Evolutionary conservation across 1,140 invertebrate species (phyloP).

Genomic region (Metopolophium dirhodum): DNA sequence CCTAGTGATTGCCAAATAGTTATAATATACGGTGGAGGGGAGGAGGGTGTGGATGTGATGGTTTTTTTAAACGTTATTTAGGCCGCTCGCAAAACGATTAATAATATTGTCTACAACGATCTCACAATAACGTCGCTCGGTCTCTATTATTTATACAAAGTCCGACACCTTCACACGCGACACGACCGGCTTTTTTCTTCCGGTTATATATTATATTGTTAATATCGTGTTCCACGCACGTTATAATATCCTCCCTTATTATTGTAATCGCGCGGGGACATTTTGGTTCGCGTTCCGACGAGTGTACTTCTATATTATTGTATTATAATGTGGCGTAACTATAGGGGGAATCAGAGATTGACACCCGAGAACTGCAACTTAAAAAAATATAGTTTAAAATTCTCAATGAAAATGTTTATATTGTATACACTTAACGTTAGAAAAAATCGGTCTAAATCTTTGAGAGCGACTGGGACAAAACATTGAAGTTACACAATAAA

Average conservation of each 20-base stretch:
- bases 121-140: not conserved
- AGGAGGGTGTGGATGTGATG: not conserved
- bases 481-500: not conserved
- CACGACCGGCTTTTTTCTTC: not conserved
- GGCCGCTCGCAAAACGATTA: not conserved
- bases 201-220: not conserved
- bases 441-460: no score
- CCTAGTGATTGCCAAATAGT: no score
- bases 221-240: not conserved
- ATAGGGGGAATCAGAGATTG: not conserved
- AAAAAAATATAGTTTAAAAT: not conserved
- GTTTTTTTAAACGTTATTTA: not conserved
- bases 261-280: not conserved
- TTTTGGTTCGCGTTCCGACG: not conserved
- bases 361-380: not conserved
- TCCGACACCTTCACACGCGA: not conserved
- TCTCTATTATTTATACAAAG: not conserved
- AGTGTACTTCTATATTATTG: not conserved
- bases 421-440: not conserved
- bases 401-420: not conserved
- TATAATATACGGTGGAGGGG: no score
- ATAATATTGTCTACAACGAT: not conserved
- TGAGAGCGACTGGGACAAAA: no score
- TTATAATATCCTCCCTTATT: not conserved
- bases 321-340: not conserved